Conservation (phyloP, 2,113 vertebrate genomes). For the Mellivora capensis region DNA sequence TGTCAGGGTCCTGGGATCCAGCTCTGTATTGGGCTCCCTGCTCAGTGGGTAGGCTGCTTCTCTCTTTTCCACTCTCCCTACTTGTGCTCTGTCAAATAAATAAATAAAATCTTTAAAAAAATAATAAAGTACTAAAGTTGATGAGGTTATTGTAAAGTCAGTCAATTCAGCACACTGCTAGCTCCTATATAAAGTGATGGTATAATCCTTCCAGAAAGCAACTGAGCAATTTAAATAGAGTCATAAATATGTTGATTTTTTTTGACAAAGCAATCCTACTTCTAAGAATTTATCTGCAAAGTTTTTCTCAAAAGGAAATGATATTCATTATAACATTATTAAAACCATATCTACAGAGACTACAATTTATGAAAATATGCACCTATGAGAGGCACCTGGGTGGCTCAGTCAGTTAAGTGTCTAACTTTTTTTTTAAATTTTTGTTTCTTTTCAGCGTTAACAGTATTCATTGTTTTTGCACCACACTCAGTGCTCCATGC, state of each 20-base stretch:
- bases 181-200: not conserved
- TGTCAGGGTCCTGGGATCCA: not conserved
- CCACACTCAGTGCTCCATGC: too few species aligned
- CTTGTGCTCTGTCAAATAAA: too few species aligned
- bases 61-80: too few species aligned
- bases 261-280: not conserved
- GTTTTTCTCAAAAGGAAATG: not conserved
- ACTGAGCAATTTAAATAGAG: not conserved
- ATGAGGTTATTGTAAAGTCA: not conserved
- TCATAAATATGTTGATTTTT: not conserved
- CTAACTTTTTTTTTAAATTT: too few species aligned
- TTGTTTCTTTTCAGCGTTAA: too few species aligned
- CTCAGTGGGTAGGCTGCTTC: too few species aligned
- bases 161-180: not conserved
- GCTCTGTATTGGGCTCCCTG: too few species aligned
- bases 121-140: not conserved
- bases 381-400: not conserved
- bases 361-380: not conserved
- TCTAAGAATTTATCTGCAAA: not conserved
- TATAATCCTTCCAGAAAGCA: not conserved
- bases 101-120: too few species aligned
- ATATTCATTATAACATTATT: conserved; percentile 3
- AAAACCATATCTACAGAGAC: not conserved
- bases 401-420: not conserved
- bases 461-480: too few species aligned